A percentile compares a stretch with the other conserved stretches of the same genome.
phyloP scores from a whole-genome alignment of 2,888 invertebrate species.

The Drosophila trichaetosa region DNA sequence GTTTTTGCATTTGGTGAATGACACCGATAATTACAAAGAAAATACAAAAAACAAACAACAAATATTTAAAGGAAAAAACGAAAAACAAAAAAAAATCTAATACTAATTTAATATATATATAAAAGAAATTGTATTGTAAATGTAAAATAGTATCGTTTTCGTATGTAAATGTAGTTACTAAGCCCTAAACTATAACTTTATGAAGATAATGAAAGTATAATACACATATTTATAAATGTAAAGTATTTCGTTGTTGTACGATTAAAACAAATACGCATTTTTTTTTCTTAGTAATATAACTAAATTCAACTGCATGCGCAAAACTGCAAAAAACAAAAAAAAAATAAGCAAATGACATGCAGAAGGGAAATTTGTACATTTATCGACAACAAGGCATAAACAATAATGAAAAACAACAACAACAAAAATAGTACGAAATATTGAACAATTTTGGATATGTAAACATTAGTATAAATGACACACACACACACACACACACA shows the following conservation, averaged over 20 bases:
- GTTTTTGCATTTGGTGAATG: slow-evolving; percentile 21
- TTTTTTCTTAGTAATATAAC: slow-evolving; percentile 62
- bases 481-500: slow-evolving; percentile 20
- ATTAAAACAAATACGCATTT: slow-evolving; percentile 78
- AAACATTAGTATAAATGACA: slow-evolving; percentile 41
- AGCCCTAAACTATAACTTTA: slow-evolving; percentile 54
- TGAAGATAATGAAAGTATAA: slow-evolving; percentile 43
- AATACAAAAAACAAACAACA: slow-evolving; percentile 25
- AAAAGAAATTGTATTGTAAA: slow-evolving; percentile 56
- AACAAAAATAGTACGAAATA: slow-evolving; percentile 40
- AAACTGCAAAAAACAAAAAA: not conserved
- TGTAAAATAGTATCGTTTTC: slow-evolving; percentile 61
- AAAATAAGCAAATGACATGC: slow-evolving; percentile 24
- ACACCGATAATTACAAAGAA: slow-evolving; percentile 36
- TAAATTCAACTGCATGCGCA: slow-evolving; percentile 43
- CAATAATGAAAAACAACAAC: slow-evolving; percentile 39
- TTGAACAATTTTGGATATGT: slow-evolving; percentile 38
- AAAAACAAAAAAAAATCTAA: slow-evolving; percentile 30
- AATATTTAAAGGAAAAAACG: slow-evolving; percentile 8
- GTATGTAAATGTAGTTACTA: slow-evolving; percentile 55
- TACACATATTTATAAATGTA: slow-evolving; percentile 71
- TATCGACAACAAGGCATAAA: slow-evolving; percentile 47
- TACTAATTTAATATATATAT: slow-evolving; percentile 51
- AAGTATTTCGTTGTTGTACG: slow-evolving; percentile 78
- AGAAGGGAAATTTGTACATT: slow-evolving; percentile 52